Percentiles rank a stretch among this genome's conserved stretches.
Evolutionary conservation across 2,888 invertebrate species (phyloP).

Genomic region (Notodonta ziczac): DNA sequence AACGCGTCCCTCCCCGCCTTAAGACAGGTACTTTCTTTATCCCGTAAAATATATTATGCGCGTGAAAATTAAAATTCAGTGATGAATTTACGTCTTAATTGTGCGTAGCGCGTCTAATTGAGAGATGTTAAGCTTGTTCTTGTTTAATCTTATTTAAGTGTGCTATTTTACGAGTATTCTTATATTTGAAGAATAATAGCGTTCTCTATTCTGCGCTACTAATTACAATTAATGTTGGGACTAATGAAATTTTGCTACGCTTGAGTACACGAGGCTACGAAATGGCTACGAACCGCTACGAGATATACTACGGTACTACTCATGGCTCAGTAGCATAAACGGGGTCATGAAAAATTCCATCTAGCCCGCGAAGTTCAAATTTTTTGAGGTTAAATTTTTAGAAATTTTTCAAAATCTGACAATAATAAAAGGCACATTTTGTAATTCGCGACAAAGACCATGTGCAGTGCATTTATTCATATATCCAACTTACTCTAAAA

Average conservation of each 20-base stretch:
- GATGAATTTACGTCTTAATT: slow-evolving; percentile 24
- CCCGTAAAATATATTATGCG: slow-evolving; percentile 36
- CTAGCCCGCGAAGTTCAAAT: too few relatives aligned
- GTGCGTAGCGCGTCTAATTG: slow-evolving; percentile 17
- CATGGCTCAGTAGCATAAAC: too few relatives aligned
- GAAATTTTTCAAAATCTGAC: too few relatives aligned
- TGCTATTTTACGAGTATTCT: neutral
- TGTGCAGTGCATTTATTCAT: too few relatives aligned
- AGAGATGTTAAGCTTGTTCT: slow-evolving; percentile 3
- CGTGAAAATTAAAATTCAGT: slow-evolving; percentile 35
- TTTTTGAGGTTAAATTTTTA: too few relatives aligned
- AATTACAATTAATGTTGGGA: slow-evolving; percentile 1
- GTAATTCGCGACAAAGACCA: too few relatives aligned
- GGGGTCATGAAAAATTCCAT: too few relatives aligned
- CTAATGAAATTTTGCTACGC: neutral
- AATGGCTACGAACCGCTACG: too few relatives aligned
- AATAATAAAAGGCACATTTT: too few relatives aligned
- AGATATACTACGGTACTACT: too few relatives aligned
- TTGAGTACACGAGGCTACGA: neutral
- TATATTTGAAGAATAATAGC: neutral
- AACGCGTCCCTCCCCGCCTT: slow-evolving; percentile 44
- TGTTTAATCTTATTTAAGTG: neutral
- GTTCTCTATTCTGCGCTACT: neutral
- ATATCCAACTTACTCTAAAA: too few relatives aligned
- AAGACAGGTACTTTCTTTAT: slow-evolving; percentile 42